Evolutionary conservation across 2,797 vertebrate genomes (phyloP).

Genomic region (Taenioides sp.): DNA sequence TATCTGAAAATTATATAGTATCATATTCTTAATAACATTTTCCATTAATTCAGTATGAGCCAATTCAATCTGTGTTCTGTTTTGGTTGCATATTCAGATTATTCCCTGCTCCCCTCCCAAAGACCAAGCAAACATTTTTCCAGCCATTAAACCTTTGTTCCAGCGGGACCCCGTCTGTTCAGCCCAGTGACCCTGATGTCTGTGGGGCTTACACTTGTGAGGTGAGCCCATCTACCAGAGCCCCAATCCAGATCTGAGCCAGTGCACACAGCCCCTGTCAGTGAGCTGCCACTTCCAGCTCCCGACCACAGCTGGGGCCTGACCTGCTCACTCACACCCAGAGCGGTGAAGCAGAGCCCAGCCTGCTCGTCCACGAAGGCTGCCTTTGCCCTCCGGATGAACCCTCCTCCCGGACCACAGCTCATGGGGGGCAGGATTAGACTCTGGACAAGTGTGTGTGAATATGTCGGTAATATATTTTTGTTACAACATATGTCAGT

Average conservation of each 20-base stretch:
- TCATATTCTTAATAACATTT: too few relatives aligned
- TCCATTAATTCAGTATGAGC: too few relatives aligned
- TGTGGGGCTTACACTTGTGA: slow-evolving; percentile 1
- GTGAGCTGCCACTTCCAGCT: slow-evolving; percentile 27
- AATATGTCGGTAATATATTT: not conserved
- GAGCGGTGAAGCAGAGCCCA: slow-evolving; percentile 48
- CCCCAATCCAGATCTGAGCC: slow-evolving; percentile 6
- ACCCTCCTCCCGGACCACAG: slow-evolving; percentile 68
- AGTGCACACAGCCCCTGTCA: slow-evolving; percentile 24
- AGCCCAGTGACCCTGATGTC: slow-evolving; percentile 11
- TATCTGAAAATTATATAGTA: too few relatives aligned
- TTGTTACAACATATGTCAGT: not conserved
- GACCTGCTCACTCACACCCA: slow-evolving; percentile 39
- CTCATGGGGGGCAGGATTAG: slow-evolving; percentile 75
- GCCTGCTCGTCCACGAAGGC: slow-evolving; percentile 66
- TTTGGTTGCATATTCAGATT: not conserved
- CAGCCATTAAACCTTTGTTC: slow-evolving; percentile 22
- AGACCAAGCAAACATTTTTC: slow-evolving; percentile 16
- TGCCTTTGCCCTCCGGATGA: slow-evolving; percentile 79
- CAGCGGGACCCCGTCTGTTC: not conserved
- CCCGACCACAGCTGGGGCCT: slow-evolving; percentile 31
- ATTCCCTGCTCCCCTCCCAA: not conserved
- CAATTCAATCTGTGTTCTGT: too few relatives aligned
- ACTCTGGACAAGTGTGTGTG: slow-evolving; percentile 27
- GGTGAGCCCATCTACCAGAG: not conserved